Base-by-base conservation (phyloP, 1,140 invertebrate genomes). In the Aleiodes sp. region DNA sequence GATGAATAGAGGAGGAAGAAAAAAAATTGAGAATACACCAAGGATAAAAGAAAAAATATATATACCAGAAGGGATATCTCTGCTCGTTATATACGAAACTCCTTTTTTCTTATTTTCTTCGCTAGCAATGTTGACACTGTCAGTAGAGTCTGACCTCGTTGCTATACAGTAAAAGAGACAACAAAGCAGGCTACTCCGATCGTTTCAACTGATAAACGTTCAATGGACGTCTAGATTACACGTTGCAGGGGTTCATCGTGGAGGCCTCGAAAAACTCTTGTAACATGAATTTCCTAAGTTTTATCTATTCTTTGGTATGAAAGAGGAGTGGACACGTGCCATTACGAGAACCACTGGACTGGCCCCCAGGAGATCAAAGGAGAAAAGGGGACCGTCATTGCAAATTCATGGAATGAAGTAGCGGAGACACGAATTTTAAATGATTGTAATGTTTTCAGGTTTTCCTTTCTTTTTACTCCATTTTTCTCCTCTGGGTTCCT, bases 91-190 rank as follows among this genome's bases (percentile, higher is more conserved):
- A n/a, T 21, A 52, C 46, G 46, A 52, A 52, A 52, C 46, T 52
- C 21, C 26, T 24, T 16, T 52, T 24, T 52, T 6, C 14, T n/a
- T n/a, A n/a, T n/a, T n/a, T n/a, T n/a, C n/a, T n/a, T n/a, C n/a
- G n/a, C n/a, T n/a, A n/a, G n/a, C n/a, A n/a, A 52, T 52, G 46
- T 52, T 52, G 46, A 52, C 46, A 52, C 21, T 52, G 46, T 21
- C 10, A 12, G 46, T 52, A 52, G 12, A 52, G 46, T 24, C n/a
- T 52, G 46, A 52, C 46, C 46, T 52, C 2, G 46, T 52, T 52
- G 46, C n/a, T 16, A 52, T 21, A 12, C 26, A 8, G 16, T 52
- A 16, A 52, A 52, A 52, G 16, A 19, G 46, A 52, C 46, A 52
- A 52, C 46, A 52, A 52, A 52, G n/a, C n/a, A n/a, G n/a, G n/a